These are phyloP conservation scores for Drosophila limbata DNA, from an alignment of 2,888 invertebrate genomes.

Conservation along the genomic window DNA sequence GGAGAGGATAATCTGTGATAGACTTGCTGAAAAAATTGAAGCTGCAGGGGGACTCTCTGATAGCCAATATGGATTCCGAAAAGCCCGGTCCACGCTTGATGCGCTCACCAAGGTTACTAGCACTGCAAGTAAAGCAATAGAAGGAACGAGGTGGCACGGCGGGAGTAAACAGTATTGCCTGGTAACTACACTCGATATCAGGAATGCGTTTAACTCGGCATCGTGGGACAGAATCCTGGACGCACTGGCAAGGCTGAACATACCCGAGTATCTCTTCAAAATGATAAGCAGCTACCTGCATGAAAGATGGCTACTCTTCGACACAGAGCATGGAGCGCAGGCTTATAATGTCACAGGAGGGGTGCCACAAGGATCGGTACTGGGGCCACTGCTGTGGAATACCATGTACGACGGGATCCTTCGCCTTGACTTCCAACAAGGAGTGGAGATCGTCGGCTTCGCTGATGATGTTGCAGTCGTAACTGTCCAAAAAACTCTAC, in stretches of 20 bases:
- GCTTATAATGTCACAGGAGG: background rate
- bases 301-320: background rate
- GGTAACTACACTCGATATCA: background rate
- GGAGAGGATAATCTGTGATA: too few species aligned
- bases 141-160: background rate
- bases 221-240: background rate
- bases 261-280: background rate
- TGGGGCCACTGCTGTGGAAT: too few species aligned
- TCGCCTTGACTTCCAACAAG: background rate
- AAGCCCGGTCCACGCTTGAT: background rate
- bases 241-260: background rate
- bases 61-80: background rate
- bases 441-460: background rate
- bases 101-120: background rate
- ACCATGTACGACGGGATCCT: background rate
- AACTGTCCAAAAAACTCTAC: background rate
- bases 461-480: background rate
- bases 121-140: background rate
- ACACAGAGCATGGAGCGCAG: background rate
- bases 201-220: background rate
- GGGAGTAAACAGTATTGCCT: background rate
- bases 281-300: background rate
- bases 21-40: too few species aligned
- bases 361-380: background rate
- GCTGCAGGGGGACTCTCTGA: background rate